A percentile compares a stretch with the other conserved stretches of the same genome.
Conservation (phyloP, 2,888 invertebrate species). For the Bhutanitis thaidina region DNA sequence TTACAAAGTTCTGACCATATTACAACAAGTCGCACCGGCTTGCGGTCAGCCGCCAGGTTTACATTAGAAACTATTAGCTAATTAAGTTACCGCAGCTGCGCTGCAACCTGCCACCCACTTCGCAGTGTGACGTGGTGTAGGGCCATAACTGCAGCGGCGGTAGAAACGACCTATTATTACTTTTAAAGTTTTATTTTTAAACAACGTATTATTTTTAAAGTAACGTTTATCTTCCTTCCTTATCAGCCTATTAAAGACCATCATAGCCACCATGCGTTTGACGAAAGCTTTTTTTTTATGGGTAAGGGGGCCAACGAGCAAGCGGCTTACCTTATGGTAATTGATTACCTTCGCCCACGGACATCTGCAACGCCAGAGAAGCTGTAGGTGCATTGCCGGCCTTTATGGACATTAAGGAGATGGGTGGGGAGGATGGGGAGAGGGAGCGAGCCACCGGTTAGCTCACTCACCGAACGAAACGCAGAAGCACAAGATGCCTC, state of each 20-base stretch:
- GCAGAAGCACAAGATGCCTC: too few relatives aligned
- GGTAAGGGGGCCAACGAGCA: too few relatives aligned
- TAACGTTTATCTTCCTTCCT: too few relatives aligned
- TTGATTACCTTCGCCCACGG: too few relatives aligned
- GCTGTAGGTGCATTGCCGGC: too few relatives aligned
- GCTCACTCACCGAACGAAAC: too few relatives aligned
- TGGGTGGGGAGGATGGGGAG: too few relatives aligned
- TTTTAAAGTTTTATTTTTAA: neutral
- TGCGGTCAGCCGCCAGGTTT: neutral
- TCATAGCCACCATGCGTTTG: neutral
- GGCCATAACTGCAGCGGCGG: neutral
- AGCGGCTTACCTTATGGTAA: too few relatives aligned
- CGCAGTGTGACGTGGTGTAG: neutral
- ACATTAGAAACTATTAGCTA: conserved; percentile 1
- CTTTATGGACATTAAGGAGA: too few relatives aligned
- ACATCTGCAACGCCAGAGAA: too few relatives aligned
- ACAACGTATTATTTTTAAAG: neutral
- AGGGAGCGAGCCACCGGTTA: too few relatives aligned
- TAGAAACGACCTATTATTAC: neutral
- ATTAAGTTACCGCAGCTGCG: conserved; percentile 1
- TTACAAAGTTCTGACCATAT: neutral
- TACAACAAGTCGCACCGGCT: neutral
- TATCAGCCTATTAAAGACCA: neutral
- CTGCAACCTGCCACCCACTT: neutral
- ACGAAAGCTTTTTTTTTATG: neutral